Evolutionary conservation across 2,113 vertebrate genomes (phyloP).

Genomic region (Benitochromis conjunctus): DNA sequence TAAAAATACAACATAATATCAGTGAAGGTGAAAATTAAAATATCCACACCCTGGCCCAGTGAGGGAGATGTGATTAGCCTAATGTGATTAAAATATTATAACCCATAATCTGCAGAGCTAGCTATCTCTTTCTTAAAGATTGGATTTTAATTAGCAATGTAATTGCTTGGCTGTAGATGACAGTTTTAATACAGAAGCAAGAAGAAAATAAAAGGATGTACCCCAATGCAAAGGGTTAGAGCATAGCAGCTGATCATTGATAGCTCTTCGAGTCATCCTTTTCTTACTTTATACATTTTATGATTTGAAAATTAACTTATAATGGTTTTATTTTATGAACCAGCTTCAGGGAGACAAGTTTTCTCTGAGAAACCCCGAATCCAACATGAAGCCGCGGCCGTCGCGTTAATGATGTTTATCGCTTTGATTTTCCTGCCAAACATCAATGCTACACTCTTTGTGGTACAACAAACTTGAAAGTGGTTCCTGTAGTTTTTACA

Average conservation of each 20-base stretch:
- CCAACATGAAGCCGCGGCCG: background rate
- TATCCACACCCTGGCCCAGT: background rate
- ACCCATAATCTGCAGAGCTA: background rate
- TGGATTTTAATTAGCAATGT: conserved; percentile 11
- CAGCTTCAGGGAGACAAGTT: background rate
- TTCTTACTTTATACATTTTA: background rate
- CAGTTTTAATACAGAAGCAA: conserved; percentile 4
- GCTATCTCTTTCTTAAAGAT: conserved; percentile 5
- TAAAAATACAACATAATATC: background rate
- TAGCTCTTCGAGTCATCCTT: background rate
- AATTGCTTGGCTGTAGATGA: background rate
- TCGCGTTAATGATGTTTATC: background rate
- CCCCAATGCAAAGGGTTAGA: background rate
- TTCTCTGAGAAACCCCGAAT: rapidly evolving
- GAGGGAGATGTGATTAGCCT: conserved; percentile 4
- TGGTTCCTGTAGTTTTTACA: background rate
- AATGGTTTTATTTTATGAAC: background rate
- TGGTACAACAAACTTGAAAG: background rate
- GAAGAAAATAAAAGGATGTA: background rate
- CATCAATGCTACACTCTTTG: background rate
- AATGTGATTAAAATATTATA: conserved; percentile 21
- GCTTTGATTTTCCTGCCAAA: background rate
- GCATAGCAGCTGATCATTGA: background rate
- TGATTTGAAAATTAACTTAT: background rate
- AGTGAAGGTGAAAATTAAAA: background rate